A percentile compares a stretch with the other conserved stretches of the same genome.
Conservation (phyloP, 2,113 vertebrate species). For the Pipa parva region DNA sequence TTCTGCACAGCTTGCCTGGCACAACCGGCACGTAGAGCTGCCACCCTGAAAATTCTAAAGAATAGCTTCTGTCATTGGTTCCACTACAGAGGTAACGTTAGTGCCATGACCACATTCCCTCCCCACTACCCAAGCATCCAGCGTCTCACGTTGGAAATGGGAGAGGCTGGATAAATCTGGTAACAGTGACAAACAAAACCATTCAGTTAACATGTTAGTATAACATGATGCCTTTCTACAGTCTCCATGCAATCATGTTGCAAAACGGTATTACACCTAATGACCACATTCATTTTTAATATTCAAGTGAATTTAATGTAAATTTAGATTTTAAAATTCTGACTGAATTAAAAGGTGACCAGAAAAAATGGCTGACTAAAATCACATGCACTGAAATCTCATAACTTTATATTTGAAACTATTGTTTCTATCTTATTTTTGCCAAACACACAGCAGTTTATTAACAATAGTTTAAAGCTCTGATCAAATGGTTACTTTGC, state of each 20-base stretch:
- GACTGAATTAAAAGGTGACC: too few relatives aligned
- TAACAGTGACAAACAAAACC: slow-evolving; percentile 10
- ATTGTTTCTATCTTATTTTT: too few relatives aligned
- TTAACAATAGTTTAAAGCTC: too few relatives aligned
- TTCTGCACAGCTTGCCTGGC: slow-evolving; percentile 75
- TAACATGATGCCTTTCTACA: background rate
- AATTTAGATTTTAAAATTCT: too few relatives aligned
- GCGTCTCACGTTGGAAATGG: slow-evolving; percentile 33
- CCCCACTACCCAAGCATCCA: slow-evolving; percentile 20
- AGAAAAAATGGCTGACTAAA: too few relatives aligned
- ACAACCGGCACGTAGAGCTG: slow-evolving; percentile 80
- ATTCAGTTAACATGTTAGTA: background rate
- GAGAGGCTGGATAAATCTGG: slow-evolving; percentile 35
- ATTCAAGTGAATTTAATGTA: too few relatives aligned
- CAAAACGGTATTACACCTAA: too few relatives aligned
- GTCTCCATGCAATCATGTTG: background rate
- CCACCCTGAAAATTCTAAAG: slow-evolving; percentile 91
- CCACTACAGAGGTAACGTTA: slow-evolving; percentile 69
- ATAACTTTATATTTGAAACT: too few relatives aligned
- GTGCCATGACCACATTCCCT: slow-evolving; percentile 26
- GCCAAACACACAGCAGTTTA: too few relatives aligned
- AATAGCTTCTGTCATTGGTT: slow-evolving; percentile 92
- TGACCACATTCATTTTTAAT: too few relatives aligned
- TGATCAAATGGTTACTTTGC: too few relatives aligned
- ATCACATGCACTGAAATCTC: too few relatives aligned